Evolutionary conservation across 2,888 invertebrate genomes (phyloP).

Genomic region (Eupithecia tripunctaria): DNA sequence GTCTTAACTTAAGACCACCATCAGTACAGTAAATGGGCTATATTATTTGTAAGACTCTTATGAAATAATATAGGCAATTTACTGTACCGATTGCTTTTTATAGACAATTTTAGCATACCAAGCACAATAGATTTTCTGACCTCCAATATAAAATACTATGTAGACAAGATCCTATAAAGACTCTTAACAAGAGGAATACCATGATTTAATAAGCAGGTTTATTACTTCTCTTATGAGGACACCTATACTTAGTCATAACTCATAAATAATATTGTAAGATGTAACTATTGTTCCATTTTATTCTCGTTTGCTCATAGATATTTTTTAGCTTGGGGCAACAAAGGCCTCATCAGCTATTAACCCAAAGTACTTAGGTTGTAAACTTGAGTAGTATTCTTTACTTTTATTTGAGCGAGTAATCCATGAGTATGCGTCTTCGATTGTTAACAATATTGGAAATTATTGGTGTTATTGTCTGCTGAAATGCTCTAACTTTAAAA

Average conservation of each 20-base stretch:
- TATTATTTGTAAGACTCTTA: too few species aligned
- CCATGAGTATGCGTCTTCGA: conserved; percentile 23
- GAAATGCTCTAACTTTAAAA: background rate
- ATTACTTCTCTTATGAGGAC: conserved; percentile 48
- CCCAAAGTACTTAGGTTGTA: conserved; percentile 42
- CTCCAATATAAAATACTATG: conserved; percentile 41
- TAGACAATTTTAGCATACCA: conserved; percentile 14
- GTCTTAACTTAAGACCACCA: too few species aligned
- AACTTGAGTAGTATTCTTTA: conserved; percentile 38
- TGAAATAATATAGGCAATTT: background rate
- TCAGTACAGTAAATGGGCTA: too few species aligned
- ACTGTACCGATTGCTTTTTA: background rate
- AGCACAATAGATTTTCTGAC: conserved; percentile 18
- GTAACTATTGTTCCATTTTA: conserved; percentile 55
- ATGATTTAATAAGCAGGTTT: conserved; percentile 49
- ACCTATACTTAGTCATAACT: conserved; percentile 43
- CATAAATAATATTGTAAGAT: conserved; percentile 60
- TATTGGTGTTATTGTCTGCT: conserved; percentile 1
- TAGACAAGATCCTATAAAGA: conserved; percentile 39
- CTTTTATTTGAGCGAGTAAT: conserved; percentile 36
- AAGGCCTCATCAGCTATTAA: conserved; percentile 48
- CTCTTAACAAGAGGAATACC: conserved; percentile 37
- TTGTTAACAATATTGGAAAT: conserved; percentile 28
- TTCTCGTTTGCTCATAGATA: conserved; percentile 52
- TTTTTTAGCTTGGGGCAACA: conserved; percentile 45